phyloP scores from a whole-genome alignment of 2,797 vertebrate species.

The Periparus ater region DNA sequence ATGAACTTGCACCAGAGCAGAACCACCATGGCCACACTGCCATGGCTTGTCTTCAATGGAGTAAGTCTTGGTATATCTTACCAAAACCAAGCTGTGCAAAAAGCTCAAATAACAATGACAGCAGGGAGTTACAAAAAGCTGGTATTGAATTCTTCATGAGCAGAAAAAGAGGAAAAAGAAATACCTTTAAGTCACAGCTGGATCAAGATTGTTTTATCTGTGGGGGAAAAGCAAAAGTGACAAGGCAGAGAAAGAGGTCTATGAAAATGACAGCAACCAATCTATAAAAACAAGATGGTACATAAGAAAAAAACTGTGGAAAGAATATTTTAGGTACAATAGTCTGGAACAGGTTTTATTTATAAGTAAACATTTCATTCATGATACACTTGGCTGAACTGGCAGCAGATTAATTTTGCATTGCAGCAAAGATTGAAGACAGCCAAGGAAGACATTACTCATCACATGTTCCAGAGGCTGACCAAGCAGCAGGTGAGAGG shows the following conservation, averaged over 20 bases:
- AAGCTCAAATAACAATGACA: neutral
- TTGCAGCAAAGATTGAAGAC: neutral
- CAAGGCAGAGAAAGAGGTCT: neutral
- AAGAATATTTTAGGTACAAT: neutral
- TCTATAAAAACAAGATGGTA: neutral
- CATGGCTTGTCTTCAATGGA: no score
- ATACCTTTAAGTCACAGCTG: no score
- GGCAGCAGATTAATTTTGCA: neutral
- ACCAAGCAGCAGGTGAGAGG: neutral
- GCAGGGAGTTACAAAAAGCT: neutral
- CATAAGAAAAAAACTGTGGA: neutral
- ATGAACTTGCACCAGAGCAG: neutral
- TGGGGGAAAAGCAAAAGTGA: neutral
- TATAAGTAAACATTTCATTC: neutral
- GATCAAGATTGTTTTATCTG: neutral
- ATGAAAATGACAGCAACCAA: neutral
- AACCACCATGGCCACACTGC: neutral
- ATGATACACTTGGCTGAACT: neutral
- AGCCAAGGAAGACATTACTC: neutral
- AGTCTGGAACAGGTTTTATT: neutral
- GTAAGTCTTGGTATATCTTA: neutral
- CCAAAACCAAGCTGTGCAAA: neutral
- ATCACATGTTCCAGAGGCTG: neutral
- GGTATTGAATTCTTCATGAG: neutral
- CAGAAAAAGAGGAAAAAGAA: neutral